Evolutionary conservation across 2,797 vertebrate genomes (phyloP), one percentile per base, ranked within the genome.

Genomic region (Gymnoscopelus microlampas): DNA sequence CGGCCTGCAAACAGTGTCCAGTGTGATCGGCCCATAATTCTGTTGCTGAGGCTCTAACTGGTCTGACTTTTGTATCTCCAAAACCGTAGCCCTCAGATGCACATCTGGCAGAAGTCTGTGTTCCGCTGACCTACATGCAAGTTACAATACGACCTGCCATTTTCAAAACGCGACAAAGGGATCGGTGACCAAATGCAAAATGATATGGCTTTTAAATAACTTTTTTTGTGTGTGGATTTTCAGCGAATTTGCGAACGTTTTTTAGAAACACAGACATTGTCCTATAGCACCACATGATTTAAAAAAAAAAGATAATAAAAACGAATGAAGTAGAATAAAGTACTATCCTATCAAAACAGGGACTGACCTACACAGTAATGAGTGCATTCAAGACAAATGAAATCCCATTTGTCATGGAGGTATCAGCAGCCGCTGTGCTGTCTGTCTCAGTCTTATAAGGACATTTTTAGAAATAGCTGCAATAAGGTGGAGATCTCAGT

Each of bases 281-380:
- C 55, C 53, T 14, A 53, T 79, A 79, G 79, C 81, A 80, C 78
- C 81, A 79, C 50, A 56, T 48, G 24, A 67, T 62, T 50, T 24
- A 58, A 61, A 58, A 70, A 70, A 53, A 29, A 64, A 64, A 66
- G 19, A 19, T 48, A 66, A 59, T 71, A 62, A 54, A 35, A 70
- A 32, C 49, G 23, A 62, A 62, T 49, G n/a, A 39, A n/a, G 29
- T 26, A 48, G 13, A 26, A 53, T 61, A 26, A 70, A 51, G 60
- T 39, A 3, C 49, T 50, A 11, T 39, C 39, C 19, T 59, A 68
- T 59, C 39, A 54, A 65, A 63, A 35, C 3, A 53, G 62, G 10
- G 1, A 9, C 29, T 53, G n/a, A 12, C 55, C 3, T 12, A 50
- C 15, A 63, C 15, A 56, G n/a, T 60, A 54, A 48, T 35, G 11